These are phyloP conservation scores for Poeciliopsis infans DNA, from an alignment of 2,797 vertebrate genomes.

Conservation along the genomic window DNA sequence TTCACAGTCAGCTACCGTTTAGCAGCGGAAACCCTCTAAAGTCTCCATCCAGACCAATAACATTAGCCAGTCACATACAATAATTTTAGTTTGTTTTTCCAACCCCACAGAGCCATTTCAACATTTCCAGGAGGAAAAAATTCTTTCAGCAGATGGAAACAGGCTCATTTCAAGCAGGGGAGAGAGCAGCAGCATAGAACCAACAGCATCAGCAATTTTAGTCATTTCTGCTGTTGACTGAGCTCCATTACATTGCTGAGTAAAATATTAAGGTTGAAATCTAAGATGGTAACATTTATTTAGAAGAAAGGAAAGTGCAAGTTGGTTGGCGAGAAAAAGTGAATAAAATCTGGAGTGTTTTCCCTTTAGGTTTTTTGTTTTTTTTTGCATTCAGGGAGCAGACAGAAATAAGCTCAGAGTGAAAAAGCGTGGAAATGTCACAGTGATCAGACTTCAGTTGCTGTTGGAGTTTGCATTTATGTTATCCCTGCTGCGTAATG, in stretches of 20 bases:
- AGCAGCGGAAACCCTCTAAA: conserved; percentile 67
- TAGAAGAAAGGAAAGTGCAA: conserved; percentile 12
- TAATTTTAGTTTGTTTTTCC: conserved; percentile 68
- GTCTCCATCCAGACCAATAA: conserved; percentile 68
- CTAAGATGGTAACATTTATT: conserved; percentile 32
- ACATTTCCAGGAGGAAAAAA: conserved; percentile 67
- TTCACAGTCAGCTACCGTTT: conserved; percentile 68
- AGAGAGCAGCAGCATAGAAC: conserved; percentile 49
- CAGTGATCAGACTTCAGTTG: conserved; percentile 20
- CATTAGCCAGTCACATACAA: conserved; percentile 71
- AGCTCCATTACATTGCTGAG: conserved; percentile 29
- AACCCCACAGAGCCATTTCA: conserved; percentile 71
- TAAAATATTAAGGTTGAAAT: conserved; percentile 38
- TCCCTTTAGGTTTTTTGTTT: conserved; percentile 18
- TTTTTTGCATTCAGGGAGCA: conserved; percentile 9
- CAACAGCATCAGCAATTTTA: conserved; percentile 53
- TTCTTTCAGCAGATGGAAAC: conserved; percentile 72
- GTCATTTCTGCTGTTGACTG: conserved; percentile 35
- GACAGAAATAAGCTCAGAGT: conserved; percentile 43
- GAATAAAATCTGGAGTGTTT: conserved; percentile 27
- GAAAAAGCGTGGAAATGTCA: conserved; percentile 51
- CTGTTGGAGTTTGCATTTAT: not conserved
- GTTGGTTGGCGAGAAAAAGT: conserved; percentile 16
- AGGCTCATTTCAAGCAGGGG: conserved; percentile 68
- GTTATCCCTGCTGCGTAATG: not conserved